These are phyloP conservation scores for Lydus trimaculatus DNA, from an alignment of 2,888 invertebrate genomes.

Conservation along the genomic window DNA sequence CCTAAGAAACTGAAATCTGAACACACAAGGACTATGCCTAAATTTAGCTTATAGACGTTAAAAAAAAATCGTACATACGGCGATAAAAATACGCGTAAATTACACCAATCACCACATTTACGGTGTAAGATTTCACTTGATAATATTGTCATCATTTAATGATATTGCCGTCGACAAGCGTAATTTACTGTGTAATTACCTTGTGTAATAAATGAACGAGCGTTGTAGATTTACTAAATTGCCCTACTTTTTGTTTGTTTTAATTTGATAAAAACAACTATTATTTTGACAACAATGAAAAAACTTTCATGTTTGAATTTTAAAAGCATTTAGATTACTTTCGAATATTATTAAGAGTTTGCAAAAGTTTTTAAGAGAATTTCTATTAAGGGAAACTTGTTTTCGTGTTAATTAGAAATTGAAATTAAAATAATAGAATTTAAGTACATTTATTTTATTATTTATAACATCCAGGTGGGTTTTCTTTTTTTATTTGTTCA, in stretches of 20 bases:
- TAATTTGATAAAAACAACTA: background rate
- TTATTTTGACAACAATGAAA: conserved; percentile 14
- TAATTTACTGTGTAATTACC: conserved; percentile 36
- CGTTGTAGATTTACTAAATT: conserved; percentile 22
- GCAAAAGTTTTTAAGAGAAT: background rate
- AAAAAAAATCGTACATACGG: too few species aligned
- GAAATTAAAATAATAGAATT: background rate
- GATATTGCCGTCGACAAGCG: conserved; percentile 13
- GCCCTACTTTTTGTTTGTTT: conserved; percentile 20
- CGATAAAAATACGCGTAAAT: too few species aligned
- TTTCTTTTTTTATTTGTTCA: conserved; percentile 13
- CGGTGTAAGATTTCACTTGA: too few species aligned
- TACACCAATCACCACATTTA: too few species aligned
- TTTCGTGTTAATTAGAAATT: background rate
- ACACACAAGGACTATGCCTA: too few species aligned
- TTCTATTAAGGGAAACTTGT: background rate
- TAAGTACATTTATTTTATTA: conserved; percentile 26
- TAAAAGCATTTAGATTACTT: conserved; percentile 39
- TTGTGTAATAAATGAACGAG: conserved; percentile 23
- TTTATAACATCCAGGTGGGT: conserved; percentile 16
- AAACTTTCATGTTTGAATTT: conserved; percentile 26
- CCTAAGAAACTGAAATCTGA: too few species aligned
- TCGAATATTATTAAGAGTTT: conserved; percentile 31
- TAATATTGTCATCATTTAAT: background rate
- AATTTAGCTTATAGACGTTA: too few species aligned